Conservation (phyloP, 1,140 invertebrate genomes). For the Anagrus nilaparvatae region DNA sequence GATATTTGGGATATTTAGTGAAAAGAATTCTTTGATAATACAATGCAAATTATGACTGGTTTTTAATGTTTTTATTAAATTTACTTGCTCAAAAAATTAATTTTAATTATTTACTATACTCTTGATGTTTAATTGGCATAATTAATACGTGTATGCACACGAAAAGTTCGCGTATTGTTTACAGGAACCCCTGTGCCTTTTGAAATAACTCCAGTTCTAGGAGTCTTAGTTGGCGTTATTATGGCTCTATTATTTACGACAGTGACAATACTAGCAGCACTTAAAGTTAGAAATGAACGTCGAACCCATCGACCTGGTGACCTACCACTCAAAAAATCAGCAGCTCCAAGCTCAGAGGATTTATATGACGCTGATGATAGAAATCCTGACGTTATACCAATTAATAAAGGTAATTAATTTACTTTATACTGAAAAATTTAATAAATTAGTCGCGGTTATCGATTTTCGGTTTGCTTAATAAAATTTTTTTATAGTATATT, state of each 20-base stretch:
- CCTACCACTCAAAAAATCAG: conserved; percentile 57
- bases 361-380: conserved; percentile 65
- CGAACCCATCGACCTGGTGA: conserved; percentile 50
- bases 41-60: neutral
- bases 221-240: conserved; percentile 61
- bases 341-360: conserved; percentile 56
- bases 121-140: neutral
- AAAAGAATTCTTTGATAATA: too few species aligned
- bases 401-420: conserved; percentile 71
- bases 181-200: conserved; percentile 51
- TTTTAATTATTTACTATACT: conserved; percentile 9
- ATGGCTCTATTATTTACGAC: conserved; percentile 58
- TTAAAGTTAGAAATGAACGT: conserved; percentile 50
- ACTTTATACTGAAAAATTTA: too few species aligned
- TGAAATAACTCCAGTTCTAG: conserved; percentile 64
- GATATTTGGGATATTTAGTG: too few species aligned
- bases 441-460: too few species aligned
- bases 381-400: conserved; percentile 76
- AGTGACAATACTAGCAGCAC: conserved; percentile 56
- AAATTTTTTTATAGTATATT: too few species aligned
- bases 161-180: conserved; percentile 39
- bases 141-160: conserved; percentile 31
- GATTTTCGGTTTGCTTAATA: too few species aligned
- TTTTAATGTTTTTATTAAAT: too few species aligned
- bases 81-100: neutral